Evolutionary conservation across 2,888 invertebrate genomes (phyloP).

Genomic region (Pseudoips prasinana): DNA sequence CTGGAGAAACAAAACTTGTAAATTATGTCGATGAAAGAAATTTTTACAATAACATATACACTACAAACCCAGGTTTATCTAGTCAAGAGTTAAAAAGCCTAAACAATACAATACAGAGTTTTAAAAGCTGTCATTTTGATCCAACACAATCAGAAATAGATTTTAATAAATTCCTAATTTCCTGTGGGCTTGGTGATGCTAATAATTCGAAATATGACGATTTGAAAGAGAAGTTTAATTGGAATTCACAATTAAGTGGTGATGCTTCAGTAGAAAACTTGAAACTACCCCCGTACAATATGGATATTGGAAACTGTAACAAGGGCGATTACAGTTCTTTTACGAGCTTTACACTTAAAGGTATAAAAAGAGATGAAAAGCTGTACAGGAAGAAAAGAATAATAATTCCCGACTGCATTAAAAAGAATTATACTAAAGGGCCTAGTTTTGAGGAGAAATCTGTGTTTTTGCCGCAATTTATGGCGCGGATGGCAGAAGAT

Average conservation of each 20-base stretch:
- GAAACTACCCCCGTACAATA: background rate
- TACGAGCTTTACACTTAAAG: slow-evolving; percentile 8
- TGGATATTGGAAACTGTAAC: background rate
- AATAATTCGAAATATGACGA: too few species aligned
- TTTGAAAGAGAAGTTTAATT: too few species aligned
- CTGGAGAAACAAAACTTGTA: too few species aligned
- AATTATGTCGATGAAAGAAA: too few species aligned
- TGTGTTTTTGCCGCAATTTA: slow-evolving; percentile 39
- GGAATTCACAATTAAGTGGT: too few species aligned
- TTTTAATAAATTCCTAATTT: background rate
- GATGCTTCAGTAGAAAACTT: background rate
- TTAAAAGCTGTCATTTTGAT: background rate
- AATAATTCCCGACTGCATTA: slow-evolving; percentile 17
- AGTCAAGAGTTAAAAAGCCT: too few species aligned
- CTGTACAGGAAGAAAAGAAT: slow-evolving; percentile 29
- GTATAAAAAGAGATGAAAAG: slow-evolving; percentile 38
- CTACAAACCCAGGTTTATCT: too few species aligned
- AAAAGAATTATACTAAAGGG: slow-evolving; percentile 35
- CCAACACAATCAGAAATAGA: background rate
- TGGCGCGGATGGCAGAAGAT: slow-evolving; percentile 32
- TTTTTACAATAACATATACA: too few species aligned
- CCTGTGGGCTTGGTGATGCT: too few species aligned
- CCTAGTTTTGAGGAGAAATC: slow-evolving; percentile 44
- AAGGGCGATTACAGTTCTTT: background rate
- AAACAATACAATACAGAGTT: background rate